These are phyloP conservation scores for Rhagoletis pomonella DNA, from an alignment of 1,140 invertebrate species.

Conservation along the genomic window DNA sequence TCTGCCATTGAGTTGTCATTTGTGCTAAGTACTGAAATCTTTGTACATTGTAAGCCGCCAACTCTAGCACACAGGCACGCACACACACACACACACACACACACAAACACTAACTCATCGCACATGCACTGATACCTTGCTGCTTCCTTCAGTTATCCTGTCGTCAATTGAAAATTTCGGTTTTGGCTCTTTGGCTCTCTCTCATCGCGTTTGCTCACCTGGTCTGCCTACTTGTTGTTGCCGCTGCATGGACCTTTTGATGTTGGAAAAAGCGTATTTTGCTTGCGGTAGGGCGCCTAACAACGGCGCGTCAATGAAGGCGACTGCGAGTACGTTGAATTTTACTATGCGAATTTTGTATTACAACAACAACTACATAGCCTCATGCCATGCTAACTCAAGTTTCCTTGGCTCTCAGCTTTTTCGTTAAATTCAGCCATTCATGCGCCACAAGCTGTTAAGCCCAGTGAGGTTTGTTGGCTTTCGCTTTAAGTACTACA, in stretches of 20 bases:
- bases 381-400: background rate
- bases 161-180: background rate
- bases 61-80: too few species aligned
- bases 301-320: constrained; percentile 6
- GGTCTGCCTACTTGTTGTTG: constrained; percentile 7
- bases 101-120: too few species aligned
- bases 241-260: background rate
- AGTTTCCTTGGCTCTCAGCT: background rate
- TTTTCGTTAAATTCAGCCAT: background rate
- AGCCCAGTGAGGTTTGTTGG: background rate
- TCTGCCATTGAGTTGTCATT: background rate
- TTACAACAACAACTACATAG: background rate
- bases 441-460: background rate
- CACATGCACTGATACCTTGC: background rate
- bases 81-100: too few species aligned
- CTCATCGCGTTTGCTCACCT: background rate
- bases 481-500: background rate
- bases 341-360: constrained; percentile 50
- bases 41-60: too few species aligned
- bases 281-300: constrained; percentile 67
- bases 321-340: background rate
- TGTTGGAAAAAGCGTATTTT: constrained; percentile 63
- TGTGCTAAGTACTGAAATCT: background rate
- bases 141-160: background rate
- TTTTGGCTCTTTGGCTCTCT: background rate